A percentile compares a stretch with the other conserved stretches of the same genome.
Evolutionary conservation across 2,113 vertebrate genomes (phyloP).

Genomic region (Meriones unguiculatus): DNA sequence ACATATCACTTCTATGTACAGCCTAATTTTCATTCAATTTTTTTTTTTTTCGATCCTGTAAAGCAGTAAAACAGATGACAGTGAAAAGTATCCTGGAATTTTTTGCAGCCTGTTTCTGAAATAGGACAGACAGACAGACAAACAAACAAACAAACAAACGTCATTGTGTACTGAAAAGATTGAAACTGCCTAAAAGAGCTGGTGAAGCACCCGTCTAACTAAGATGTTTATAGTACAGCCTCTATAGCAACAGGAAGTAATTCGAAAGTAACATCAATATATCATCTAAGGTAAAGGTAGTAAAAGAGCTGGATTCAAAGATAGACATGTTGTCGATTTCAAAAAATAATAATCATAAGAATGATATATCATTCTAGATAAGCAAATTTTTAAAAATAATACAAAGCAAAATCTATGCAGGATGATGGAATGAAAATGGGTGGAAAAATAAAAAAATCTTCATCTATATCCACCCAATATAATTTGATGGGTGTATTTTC

Average conservation of each 20-base stretch:
- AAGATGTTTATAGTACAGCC: fast-evolving
- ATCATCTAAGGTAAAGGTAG: not conserved
- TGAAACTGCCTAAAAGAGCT: not conserved
- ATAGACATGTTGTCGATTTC: not conserved
- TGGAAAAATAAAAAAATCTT: not conserved
- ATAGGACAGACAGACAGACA: not conserved
- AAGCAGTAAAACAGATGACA: not conserved
- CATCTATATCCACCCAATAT: not conserved
- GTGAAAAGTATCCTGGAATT: not conserved
- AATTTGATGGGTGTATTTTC: conserved; percentile 10
- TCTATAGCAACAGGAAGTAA: not conserved
- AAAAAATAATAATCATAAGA: not conserved
- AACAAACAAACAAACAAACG: not conserved
- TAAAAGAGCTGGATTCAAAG: not conserved
- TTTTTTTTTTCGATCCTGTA: not conserved
- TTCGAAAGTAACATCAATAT: not conserved
- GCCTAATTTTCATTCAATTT: conserved; percentile 15
- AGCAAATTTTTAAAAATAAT: not conserved
- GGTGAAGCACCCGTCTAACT: not conserved
- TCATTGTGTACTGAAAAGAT: not conserved
- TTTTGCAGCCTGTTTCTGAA: not conserved
- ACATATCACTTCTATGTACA: not conserved
- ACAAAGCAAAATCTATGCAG: not conserved
- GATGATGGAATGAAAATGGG: not conserved
- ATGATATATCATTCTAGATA: not conserved